These are phyloP conservation scores for Yponomeuta sedellus DNA, from an alignment of 2,888 invertebrate species.

Conservation along the genomic window DNA sequence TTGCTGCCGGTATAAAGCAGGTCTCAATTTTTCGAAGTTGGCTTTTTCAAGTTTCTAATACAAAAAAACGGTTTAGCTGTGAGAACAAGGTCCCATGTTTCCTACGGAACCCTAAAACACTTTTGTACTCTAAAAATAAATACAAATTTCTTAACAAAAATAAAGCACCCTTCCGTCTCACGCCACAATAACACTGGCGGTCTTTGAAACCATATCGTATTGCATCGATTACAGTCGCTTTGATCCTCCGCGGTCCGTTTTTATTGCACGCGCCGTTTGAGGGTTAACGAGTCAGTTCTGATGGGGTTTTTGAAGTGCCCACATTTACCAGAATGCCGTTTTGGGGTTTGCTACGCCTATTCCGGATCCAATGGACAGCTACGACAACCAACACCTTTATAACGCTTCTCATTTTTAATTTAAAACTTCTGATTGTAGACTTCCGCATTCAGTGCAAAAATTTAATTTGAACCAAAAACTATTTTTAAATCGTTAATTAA, in stretches of 20 bases:
- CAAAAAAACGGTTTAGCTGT: no score
- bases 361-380: no score
- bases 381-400: no score
- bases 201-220: slow-evolving; percentile 47
- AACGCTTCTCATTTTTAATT: no score
- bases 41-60: no score
- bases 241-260: neutral
- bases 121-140: neutral
- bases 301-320: neutral
- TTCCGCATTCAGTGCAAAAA: no score
- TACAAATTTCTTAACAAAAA: neutral
- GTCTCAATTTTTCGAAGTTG: no score
- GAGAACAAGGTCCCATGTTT: neutral
- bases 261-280: neutral
- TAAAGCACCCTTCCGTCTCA: neutral
- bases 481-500: no score
- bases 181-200: slow-evolving; percentile 24
- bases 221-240: slow-evolving; percentile 29
- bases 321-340: neutral
- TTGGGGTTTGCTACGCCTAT: neutral
- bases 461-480: no score
- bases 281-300: neutral
- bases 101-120: neutral
- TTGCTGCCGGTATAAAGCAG: no score
- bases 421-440: no score